A percentile compares a stretch with the other conserved stretches of the same genome.
These are phyloP conservation scores for Ancistrus triradiatus DNA, from an alignment of 2,113 vertebrate species.

Conservation along the genomic window DNA sequence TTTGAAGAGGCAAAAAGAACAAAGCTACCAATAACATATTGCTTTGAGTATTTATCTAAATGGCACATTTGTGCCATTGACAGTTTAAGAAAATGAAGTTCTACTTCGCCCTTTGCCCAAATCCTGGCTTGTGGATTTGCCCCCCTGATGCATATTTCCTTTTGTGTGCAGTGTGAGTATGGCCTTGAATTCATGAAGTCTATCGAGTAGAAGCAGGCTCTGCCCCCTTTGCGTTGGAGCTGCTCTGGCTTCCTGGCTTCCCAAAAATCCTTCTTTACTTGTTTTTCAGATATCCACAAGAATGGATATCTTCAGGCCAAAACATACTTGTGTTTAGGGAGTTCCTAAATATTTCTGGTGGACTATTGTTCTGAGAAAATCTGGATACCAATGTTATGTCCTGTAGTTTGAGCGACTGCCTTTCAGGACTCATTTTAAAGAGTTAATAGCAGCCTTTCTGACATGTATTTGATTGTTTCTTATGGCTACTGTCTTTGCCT, in stretches of 20 bases:
- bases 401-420: slow-evolving; percentile 44
- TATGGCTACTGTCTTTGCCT: slow-evolving; percentile 44
- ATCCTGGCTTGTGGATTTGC: slow-evolving; percentile 55
- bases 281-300: slow-evolving; percentile 40
- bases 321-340: slow-evolving; percentile 49
- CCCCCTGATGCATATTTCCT: slow-evolving; percentile 54
- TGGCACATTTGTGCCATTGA: slow-evolving; percentile 51
- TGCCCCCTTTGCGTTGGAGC: slow-evolving; percentile 48
- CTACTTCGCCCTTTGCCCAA: slow-evolving; percentile 52
- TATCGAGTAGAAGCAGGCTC: slow-evolving; percentile 55
- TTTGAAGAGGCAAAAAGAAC: slow-evolving; percentile 49
- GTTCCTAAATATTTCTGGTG: slow-evolving; percentile 57
- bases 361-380: slow-evolving; percentile 60
- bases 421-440: slow-evolving; percentile 29
- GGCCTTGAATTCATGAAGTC: slow-evolving; percentile 45
- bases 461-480: slow-evolving; percentile 48
- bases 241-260: slow-evolving; percentile 16
- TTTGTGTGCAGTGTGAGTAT: slow-evolving; percentile 56
- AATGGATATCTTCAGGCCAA: slow-evolving; percentile 49
- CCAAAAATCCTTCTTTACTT: slow-evolving; percentile 14
- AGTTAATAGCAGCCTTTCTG: slow-evolving; percentile 49
- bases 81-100: slow-evolving; percentile 56
- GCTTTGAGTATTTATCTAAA: slow-evolving; percentile 51
- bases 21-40: slow-evolving; percentile 44
- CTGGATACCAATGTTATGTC: slow-evolving; percentile 43